Evolutionary conservation across 2,888 invertebrate genomes (phyloP).

Genomic region (Cybosia mesomella): DNA sequence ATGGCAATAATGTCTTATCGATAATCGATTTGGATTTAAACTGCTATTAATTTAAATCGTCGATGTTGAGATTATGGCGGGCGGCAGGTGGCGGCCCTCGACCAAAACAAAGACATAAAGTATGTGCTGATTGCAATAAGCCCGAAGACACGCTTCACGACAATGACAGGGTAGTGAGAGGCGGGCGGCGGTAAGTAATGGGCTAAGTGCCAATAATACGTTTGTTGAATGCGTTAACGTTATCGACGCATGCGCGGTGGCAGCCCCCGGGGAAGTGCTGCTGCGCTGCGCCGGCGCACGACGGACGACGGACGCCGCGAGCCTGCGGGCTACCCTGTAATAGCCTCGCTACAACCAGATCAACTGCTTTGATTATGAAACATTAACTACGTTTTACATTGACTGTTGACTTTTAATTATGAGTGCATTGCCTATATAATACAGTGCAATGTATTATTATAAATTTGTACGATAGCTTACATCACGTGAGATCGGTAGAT

Average conservation of each 20-base stretch:
- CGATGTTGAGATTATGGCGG: constrained; percentile 28
- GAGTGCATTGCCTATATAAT: constrained; percentile 7
- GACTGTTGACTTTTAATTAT: constrained; percentile 23
- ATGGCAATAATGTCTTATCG: constrained; percentile 45
- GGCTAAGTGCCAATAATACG: constrained; percentile 56
- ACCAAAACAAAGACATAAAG: constrained; percentile 36
- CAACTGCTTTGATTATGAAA: background rate
- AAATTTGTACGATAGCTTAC: background rate
- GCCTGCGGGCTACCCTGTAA: constrained; percentile 69
- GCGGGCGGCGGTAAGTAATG: constrained; percentile 48
- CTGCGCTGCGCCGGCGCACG: constrained; percentile 25
- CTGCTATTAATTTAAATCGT: constrained; percentile 41
- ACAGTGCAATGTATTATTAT: constrained; percentile 53
- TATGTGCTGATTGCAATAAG: constrained; percentile 15
- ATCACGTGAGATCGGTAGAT: constrained; percentile 40
- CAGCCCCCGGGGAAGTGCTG: constrained; percentile 70
- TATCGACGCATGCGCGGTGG: constrained; percentile 68
- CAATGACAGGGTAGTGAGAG: constrained; percentile 16
- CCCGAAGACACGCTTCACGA: constrained; percentile 35
- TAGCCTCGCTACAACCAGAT: constrained; percentile 51
- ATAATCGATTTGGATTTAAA: constrained; percentile 49
- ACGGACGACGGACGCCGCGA: constrained; percentile 15
- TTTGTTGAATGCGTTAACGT: constrained; percentile 55
- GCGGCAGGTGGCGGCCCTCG: constrained; percentile 14
- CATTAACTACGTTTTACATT: constrained; percentile 45